Base-by-base conservation (phyloP, 2,113 vertebrate species). In the Coracopsis vasa region DNA sequence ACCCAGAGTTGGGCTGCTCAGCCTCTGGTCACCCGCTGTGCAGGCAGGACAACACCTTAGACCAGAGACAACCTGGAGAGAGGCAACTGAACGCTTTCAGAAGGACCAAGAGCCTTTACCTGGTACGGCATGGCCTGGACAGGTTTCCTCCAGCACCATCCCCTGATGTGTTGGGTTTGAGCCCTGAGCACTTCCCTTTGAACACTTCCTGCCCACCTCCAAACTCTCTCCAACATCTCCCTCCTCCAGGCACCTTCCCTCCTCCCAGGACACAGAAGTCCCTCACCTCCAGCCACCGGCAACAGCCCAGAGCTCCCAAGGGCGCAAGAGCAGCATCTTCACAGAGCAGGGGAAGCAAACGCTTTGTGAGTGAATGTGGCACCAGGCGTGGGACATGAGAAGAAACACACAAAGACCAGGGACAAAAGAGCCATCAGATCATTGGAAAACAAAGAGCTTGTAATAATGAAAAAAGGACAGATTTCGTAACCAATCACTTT, bases 391-490 rank as follows among this genome's bases (percentile, higher is more conserved):
- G 84, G 62, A 75, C 5, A 2, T 20, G 62, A 73, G 53, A 79
- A 94, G 81, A 83, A 33, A 95, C 33, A 62, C 86, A 78, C 86
- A 82, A 51, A 96, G 74, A 73, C 35, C 5, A 91, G 94, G 79
- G 95, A 98, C 86, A 97, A 97, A 98, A 87, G 93, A 98, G 97
- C 88, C 98, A n/a, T 88, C 77, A 96, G 95, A 96, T 88, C 92
- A 94, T 97, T 98, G 98, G 96, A 98, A 98, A 98, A 98, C 98
- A 98, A 97, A 97, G 96, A 97, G 95, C 95, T 98, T 98, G 97
- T 98, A 98, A 98, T 98, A 97, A 98, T 97, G 97, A 97, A 98
- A 97, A 98, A 97, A 97, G 97, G 96, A 98, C 98, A 98, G 92
- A 97, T 97, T 97, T 97, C 1, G 92, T 97, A 98, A 98, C 97